A percentile compares a stretch with the other conserved stretches of the same genome.
Evolutionary conservation across 2,113 vertebrate genomes (phyloP).

Genomic region (Neolamprologus brichardi): DNA sequence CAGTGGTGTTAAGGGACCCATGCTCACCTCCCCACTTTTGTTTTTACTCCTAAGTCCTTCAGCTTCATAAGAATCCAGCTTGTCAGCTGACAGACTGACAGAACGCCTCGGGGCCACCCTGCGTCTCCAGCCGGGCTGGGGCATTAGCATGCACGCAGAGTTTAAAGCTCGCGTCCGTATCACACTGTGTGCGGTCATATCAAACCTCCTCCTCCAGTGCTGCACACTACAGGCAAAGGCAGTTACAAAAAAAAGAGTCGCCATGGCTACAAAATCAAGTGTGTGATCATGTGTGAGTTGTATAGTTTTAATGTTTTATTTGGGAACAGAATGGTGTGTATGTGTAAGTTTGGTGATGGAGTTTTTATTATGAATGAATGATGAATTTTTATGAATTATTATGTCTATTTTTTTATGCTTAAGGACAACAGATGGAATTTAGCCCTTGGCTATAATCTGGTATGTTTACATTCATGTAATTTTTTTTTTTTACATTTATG

Average conservation of each 20-base stretch:
- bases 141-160: background rate
- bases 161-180: background rate
- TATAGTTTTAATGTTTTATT: too few species aligned
- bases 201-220: background rate
- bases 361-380: too few species aligned
- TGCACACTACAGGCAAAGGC: background rate
- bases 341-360: too few species aligned
- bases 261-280: slow-evolving; percentile 6
- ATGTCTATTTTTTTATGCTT: too few species aligned
- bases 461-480: too few species aligned
- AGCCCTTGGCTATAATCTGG: too few species aligned
- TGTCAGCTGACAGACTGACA: background rate
- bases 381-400: too few species aligned
- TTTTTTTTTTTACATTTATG: too few species aligned
- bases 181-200: background rate
- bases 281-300: too few species aligned
- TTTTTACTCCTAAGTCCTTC: background rate
- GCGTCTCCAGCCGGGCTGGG: background rate
- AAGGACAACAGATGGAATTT: too few species aligned
- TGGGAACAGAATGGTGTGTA: too few species aligned
- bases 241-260: background rate
- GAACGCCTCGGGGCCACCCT: background rate
- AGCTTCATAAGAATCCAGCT: background rate
- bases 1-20: background rate
- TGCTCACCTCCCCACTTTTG: background rate